Base-by-base conservation (phyloP, 2,888 invertebrate genomes). In the Andrena haemorrhoa region DNA sequence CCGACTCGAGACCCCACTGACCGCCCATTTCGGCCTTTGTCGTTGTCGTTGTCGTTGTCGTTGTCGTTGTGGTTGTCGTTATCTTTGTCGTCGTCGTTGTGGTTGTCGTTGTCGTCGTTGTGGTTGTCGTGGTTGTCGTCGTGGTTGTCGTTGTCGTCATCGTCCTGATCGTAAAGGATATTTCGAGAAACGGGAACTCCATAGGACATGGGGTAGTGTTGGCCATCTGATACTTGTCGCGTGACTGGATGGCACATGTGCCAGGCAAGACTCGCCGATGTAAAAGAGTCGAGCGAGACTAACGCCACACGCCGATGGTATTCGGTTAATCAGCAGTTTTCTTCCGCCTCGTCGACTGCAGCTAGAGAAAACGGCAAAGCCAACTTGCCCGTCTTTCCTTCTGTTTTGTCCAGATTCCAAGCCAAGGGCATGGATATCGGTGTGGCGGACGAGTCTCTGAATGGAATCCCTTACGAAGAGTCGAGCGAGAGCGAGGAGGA, bases 381-480 rank as follows among this genome's bases (percentile, higher is more conserved):
- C 29, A 60, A 68, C 49, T 69, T 86, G 75, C 72, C 77, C 63
- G 78, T 87, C 49, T 68, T 86, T 41, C 41, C 41, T 41, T 41
- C 41, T 41, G 41, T 41, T 75, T 83, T 88, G 58, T 73, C 65
- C 89, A 96, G 97, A 94, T 97, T 98, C 94, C 97, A 97, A 93
- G 96, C 97, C 64, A 97, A 97, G 94, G 97, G 97, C 16, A 97
- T 97, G 97, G 97, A 97, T 87, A 95, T 97, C 69, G 97, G 97
- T 0, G 96, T 97, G 0, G 95, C 96, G 0, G 97, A 97, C 89
- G 97, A 97, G 82, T 96, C 96, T 68, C 94, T 97, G 53, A 97
- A 97, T 92, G 97, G 97, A 0, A 96, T 97, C 58, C 96, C 96
- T 0, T 95, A 96, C 83, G 97, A 97, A 90, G 95, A 96, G 83